Percentiles rank a stretch among this genome's conserved stretches.
Evolutionary conservation across 2,113 vertebrate genomes (phyloP).

Genomic region (Hemiprocne comata): DNA sequence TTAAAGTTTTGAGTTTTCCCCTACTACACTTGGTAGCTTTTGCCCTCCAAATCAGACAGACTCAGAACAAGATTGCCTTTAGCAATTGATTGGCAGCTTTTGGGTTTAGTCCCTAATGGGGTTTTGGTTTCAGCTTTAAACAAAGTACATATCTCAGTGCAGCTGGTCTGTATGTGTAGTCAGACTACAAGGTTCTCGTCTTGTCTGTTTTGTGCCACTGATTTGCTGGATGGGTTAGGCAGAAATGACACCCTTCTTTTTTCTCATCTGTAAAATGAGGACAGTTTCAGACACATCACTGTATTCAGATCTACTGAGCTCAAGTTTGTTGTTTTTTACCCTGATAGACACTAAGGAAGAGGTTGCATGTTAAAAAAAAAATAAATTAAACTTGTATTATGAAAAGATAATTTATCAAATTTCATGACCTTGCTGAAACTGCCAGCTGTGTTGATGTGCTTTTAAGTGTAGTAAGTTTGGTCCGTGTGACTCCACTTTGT

Average conservation of each 20-base stretch:
- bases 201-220: background rate
- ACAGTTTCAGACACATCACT: background rate
- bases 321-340: background rate
- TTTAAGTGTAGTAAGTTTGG: background rate
- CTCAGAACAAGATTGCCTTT: background rate
- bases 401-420: background rate
- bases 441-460: background rate
- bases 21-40: background rate
- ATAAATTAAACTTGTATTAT: background rate
- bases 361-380: background rate
- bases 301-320: background rate
- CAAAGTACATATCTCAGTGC: background rate
- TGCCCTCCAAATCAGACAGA: background rate
- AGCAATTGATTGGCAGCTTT: background rate
- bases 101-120: background rate
- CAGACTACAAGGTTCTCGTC: background rate
- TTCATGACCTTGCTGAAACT: background rate
- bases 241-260: background rate
- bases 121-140: background rate
- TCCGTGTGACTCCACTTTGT: background rate
- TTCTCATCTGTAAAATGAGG: background rate
- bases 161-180: fast-evolving
- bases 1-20: background rate
- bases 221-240: background rate
- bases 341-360: background rate